Conservation (phyloP, 2,888 invertebrate species). For the Desoria tigrina region DNA sequence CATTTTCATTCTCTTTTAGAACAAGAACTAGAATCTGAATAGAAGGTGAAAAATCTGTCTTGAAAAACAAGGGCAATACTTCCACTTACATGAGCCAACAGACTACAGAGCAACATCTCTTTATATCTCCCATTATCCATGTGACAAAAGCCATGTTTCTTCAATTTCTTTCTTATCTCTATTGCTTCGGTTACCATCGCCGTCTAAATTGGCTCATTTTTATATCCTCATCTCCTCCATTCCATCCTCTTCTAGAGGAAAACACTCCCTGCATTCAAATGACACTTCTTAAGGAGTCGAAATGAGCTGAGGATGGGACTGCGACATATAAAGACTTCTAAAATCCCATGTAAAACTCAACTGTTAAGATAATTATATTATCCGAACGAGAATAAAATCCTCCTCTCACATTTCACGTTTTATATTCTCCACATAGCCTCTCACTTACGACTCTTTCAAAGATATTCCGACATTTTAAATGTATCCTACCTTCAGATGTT, state of each 20-base stretch:
- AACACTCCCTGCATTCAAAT: constrained; percentile 7
- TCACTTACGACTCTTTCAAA: no score
- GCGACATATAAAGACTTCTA: background rate
- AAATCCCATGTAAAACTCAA: background rate
- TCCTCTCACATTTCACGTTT: no score
- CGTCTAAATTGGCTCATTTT: constrained; percentile 19
- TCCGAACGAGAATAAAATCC: no score
- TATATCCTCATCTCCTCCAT: background rate
- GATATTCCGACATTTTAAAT: no score
- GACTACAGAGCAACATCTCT: background rate
- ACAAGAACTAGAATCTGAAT: background rate
- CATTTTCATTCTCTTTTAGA: constrained; percentile 6
- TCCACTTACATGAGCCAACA: background rate
- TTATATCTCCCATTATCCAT: constrained; percentile 8
- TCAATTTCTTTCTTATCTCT: constrained; percentile 18
- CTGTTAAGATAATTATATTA: no score
- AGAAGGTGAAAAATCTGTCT: constrained; percentile 17
- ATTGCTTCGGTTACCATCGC: background rate
- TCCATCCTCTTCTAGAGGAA: background rate
- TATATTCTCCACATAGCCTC: no score
- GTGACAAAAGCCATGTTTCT: constrained; percentile 22
- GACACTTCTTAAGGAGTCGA: background rate
- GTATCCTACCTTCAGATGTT: no score
- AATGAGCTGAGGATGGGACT: background rate
- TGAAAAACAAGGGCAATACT: no score